Conservation (phyloP, 2,888 invertebrate species). For the Bellardia pandia region DNA sequence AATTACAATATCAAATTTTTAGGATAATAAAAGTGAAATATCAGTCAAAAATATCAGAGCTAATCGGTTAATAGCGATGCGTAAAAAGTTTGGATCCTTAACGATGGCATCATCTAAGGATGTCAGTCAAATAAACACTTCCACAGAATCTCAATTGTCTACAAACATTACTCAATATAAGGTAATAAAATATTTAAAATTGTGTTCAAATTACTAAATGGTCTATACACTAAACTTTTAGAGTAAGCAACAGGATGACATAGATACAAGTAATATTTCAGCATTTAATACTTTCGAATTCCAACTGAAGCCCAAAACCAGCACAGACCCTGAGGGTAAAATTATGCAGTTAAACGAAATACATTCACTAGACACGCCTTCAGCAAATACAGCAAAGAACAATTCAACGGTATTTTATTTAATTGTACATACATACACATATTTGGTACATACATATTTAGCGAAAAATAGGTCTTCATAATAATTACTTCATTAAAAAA, state of each 20-base stretch:
- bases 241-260: neutral
- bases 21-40: constrained; percentile 51
- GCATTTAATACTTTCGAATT: constrained; percentile 29
- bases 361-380: neutral
- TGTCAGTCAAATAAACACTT: neutral
- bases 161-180: neutral
- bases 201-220: neutral
- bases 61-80: constrained; percentile 61
- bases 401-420: constrained; percentile 42
- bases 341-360: neutral
- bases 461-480: no score
- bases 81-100: constrained; percentile 39
- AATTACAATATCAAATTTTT: neutral
- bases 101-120: constrained; percentile 6
- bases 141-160: neutral
- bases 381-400: constrained; percentile 1
- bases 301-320: constrained; percentile 44
- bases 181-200: constrained; percentile 12
- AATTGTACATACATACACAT: no score
- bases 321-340: neutral
- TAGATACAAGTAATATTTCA: constrained; percentile 3
- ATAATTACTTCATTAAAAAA: no score
- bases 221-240: neutral
- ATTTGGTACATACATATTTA: no score
- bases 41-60: constrained; percentile 54